These are phyloP conservation scores for Stratiomys singularior DNA, from an alignment of 2,888 invertebrate genomes.

Conservation along the genomic window DNA sequence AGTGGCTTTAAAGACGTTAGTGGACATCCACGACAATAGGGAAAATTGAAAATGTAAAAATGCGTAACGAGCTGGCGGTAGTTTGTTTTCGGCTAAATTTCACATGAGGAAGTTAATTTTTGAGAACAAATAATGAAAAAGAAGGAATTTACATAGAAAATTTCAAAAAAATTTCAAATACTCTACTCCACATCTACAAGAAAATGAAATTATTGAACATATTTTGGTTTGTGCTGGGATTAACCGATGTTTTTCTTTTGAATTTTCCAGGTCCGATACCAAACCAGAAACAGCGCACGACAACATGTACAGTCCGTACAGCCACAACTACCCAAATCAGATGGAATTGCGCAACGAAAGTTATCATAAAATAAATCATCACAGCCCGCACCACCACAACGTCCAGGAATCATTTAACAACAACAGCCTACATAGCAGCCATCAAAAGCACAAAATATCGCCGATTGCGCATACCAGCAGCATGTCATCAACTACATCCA, in stretches of 20 bases:
- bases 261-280: constrained; percentile 57
- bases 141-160: too few species aligned
- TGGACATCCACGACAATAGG: too few species aligned
- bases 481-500: neutral
- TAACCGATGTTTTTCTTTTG: constrained; percentile 48
- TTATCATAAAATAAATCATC: constrained; percentile 47
- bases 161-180: too few species aligned
- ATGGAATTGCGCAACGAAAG: constrained; percentile 49
- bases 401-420: constrained; percentile 32
- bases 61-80: too few species aligned
- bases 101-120: too few species aligned
- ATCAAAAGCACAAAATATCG: constrained; percentile 44
- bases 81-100: too few species aligned
- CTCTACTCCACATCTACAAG: too few species aligned
- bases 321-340: constrained; percentile 47
- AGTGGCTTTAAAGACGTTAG: too few species aligned
- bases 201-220: too few species aligned
- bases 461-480: constrained; percentile 9
- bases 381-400: constrained; percentile 35
- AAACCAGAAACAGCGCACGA: constrained; percentile 62
- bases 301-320: constrained; percentile 62
- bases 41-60: too few species aligned
- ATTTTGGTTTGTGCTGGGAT: too few species aligned
- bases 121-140: too few species aligned
- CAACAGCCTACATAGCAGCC: constrained; percentile 43